A percentile compares a stretch with the other conserved stretches of the same genome.
Conservation (phyloP, 2,888 invertebrate species). For the Macrophya annulata region DNA sequence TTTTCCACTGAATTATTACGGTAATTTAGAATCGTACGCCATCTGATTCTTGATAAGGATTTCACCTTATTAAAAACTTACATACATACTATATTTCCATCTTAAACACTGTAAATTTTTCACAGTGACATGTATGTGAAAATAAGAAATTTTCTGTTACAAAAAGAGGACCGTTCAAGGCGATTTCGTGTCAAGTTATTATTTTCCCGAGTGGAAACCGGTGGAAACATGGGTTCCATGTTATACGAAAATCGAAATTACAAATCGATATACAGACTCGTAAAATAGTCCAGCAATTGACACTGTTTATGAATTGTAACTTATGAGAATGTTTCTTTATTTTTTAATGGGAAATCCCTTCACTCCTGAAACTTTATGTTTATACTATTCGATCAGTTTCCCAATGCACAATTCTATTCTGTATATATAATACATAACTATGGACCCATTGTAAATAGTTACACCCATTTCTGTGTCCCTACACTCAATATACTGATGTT, state of each 20-base stretch:
- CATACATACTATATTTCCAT: not conserved
- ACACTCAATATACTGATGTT: slow-evolving; percentile 29
- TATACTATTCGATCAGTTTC: not conserved
- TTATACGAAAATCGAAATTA: too few species aligned
- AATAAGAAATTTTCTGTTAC: too few species aligned
- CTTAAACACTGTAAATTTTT: not conserved
- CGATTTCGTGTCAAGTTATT: too few species aligned
- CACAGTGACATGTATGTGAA: not conserved
- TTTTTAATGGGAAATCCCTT: not conserved
- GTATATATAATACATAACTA: not conserved
- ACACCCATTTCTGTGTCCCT: slow-evolving; percentile 30
- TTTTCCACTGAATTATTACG: not conserved
- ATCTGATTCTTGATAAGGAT: not conserved
- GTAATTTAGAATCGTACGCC: not conserved
- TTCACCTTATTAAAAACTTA: not conserved
- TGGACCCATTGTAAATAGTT: slow-evolving; percentile 22
- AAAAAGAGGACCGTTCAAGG: too few species aligned
- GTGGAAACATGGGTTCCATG: too few species aligned
- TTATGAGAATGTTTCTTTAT: not conserved
- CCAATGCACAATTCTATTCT: not conserved
- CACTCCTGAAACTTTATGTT: not conserved
- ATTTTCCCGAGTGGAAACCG: too few species aligned
- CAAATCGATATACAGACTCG: too few species aligned
- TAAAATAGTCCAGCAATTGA: too few species aligned
- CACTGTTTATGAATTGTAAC: not conserved